phyloP scores from a whole-genome alignment of 2,113 vertebrate genomes.

The Nycticorax nycticorax region DNA sequence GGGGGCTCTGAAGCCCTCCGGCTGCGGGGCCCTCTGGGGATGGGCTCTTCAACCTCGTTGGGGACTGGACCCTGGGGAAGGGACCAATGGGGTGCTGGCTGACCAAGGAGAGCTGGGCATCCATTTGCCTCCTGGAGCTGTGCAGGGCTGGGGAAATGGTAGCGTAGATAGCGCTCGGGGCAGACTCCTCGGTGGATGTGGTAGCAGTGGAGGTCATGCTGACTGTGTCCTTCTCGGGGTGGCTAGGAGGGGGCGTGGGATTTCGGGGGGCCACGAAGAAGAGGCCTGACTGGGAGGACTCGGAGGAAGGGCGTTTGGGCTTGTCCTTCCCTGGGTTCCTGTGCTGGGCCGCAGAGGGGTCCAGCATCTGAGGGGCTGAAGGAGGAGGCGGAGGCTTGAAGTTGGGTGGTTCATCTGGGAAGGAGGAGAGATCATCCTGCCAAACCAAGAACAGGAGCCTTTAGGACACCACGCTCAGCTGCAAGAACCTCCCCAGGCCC shows the following conservation, averaged over 20 bases:
- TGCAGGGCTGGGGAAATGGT: conserved; percentile 54
- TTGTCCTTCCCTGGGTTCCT: conserved; percentile 52
- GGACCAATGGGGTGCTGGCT: conserved; percentile 85
- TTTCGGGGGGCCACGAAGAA: conserved; percentile 82
- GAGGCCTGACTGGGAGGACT: conserved; percentile 85
- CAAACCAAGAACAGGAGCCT: conserved; percentile 37
- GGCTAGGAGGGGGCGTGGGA: conserved; percentile 24
- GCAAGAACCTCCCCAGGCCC: neutral
- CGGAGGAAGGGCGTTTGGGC: conserved; percentile 79
- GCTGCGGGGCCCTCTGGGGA: neutral
- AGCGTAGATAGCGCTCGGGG: conserved; percentile 70
- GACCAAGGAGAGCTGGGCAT: conserved; percentile 80
- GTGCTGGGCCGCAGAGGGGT: conserved; percentile 36
- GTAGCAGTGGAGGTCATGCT: conserved; percentile 23
- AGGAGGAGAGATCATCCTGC: conserved; percentile 88
- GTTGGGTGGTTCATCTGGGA: conserved; percentile 81
- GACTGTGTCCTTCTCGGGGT: conserved; percentile 55
- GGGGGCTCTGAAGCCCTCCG: conserved; percentile 7
- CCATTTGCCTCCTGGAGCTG: conserved; percentile 62
- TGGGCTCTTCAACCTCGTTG: conserved; percentile 68
- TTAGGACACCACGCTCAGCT: neutral
- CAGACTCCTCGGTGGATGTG: conserved; percentile 21
- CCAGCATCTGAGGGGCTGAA: conserved; percentile 29
- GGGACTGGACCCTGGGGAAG: conserved; percentile 93
- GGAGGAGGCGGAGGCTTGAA: conserved; percentile 85